Conservation (phyloP, 1,140 invertebrate species). For the Conus ventricosus region DNA sequence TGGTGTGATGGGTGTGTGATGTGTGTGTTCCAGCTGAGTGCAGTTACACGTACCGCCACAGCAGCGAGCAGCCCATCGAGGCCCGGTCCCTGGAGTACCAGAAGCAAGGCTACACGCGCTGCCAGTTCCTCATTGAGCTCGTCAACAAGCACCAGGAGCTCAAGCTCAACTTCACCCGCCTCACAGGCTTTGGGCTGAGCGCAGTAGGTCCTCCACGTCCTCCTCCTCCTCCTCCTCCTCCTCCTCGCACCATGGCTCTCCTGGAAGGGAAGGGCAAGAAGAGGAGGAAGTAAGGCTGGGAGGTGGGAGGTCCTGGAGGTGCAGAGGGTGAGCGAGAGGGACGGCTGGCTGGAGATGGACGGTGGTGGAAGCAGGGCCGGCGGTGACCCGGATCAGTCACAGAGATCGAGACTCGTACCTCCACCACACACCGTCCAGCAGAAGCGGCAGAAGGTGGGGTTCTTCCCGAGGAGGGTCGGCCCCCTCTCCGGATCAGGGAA, state of each 20-base stretch:
- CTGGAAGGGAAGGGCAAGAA: not conserved
- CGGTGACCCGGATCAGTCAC: not conserved
- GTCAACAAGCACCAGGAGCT: conserved; percentile 51
- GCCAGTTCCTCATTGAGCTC: conserved; percentile 59
- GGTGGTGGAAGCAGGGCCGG: not conserved
- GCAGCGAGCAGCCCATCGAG: conserved; percentile 52
- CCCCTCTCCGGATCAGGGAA: too few species aligned
- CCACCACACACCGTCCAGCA: too few species aligned
- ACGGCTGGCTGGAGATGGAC: not conserved
- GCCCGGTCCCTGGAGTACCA: conserved; percentile 57
- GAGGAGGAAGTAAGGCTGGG: not conserved
- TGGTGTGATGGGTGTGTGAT: too few species aligned
- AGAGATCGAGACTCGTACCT: conserved; percentile 1
- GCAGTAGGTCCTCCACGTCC: not conserved
- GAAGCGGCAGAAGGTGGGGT: too few species aligned
- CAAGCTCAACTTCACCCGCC: conserved; percentile 59
- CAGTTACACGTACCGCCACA: conserved; percentile 62
- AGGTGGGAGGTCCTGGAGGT: not conserved
- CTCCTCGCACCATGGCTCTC: not conserved
- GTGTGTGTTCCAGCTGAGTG: conserved; percentile 57
- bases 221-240: not conserved
- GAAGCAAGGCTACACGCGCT: conserved; percentile 54
- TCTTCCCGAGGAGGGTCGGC: too few species aligned
- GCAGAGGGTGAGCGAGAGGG: not conserved
- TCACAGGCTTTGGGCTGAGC: conserved; percentile 56